A percentile compares a stretch with the other conserved stretches of the same genome.
These are phyloP conservation scores for Karalla daura DNA, from an alignment of 2,797 vertebrate genomes.

Conservation along the genomic window DNA sequence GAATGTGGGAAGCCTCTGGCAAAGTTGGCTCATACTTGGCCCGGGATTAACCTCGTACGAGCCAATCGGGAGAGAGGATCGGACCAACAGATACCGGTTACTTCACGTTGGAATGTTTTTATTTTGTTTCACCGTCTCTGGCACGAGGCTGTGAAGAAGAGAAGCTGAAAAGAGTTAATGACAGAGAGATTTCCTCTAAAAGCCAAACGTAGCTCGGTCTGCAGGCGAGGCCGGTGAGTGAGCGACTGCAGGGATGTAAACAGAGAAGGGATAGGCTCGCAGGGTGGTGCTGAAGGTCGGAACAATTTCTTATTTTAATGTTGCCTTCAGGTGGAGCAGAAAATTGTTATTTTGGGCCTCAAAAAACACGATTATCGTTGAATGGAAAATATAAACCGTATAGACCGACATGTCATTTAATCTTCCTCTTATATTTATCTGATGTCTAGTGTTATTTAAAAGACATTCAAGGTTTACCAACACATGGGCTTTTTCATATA, in stretches of 20 bases:
- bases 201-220: slow-evolving; percentile 6
- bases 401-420: too few relatives aligned
- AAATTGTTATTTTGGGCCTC: slow-evolving; percentile 10
- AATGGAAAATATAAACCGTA: background rate
- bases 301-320: slow-evolving; percentile 26
- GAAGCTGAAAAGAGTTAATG: background rate
- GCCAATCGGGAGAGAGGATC: slow-evolving; percentile 17
- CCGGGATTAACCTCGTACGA: slow-evolving; percentile 11
- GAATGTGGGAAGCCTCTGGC: slow-evolving; percentile 14
- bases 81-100: background rate
- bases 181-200: slow-evolving; percentile 4
- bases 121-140: background rate
- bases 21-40: slow-evolving; percentile 8
- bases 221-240: slow-evolving; percentile 21
- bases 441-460: too few relatives aligned
- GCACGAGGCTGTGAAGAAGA: background rate
- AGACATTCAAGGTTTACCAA: too few relatives aligned
- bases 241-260: slow-evolving; percentile 31
- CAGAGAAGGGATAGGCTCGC: slow-evolving; percentile 27
- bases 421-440: too few relatives aligned
- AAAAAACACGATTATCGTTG: background rate
- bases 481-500: too few relatives aligned
- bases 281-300: slow-evolving; percentile 39
- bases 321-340: slow-evolving; percentile 31
- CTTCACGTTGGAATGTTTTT: background rate